Conservation (phyloP, 2,797 vertebrate genomes). For the Phaenicophaeus curvirostris region DNA sequence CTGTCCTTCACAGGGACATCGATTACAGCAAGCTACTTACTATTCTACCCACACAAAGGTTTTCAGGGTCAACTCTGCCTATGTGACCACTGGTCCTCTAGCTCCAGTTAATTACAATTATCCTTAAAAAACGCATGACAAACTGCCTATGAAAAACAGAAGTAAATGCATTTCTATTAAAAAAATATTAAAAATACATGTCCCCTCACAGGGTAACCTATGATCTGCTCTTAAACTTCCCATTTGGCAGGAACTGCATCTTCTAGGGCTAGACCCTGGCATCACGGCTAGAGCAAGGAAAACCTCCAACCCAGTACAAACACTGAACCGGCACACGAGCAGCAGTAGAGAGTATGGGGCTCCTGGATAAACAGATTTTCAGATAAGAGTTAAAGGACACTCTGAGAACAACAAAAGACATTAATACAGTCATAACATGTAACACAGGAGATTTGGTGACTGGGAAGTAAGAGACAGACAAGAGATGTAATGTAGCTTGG, state of each 20-base stretch:
- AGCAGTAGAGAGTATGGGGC: not conserved
- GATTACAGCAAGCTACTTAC: not conserved
- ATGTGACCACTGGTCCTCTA: not conserved
- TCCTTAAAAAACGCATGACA: not conserved
- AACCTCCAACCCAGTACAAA: not conserved
- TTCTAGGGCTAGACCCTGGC: not conserved
- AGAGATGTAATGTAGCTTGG: not conserved
- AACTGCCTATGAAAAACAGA: not conserved
- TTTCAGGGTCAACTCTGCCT: not conserved
- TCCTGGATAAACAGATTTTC: not conserved
- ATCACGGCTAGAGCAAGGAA: not conserved
- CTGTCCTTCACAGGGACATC: not conserved
- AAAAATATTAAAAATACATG: not conserved
- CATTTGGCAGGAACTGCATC: not conserved
- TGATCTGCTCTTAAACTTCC: not conserved
- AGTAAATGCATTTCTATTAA: not conserved
- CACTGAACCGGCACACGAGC: not conserved
- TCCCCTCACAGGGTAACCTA: not conserved
- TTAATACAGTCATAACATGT: not conserved
- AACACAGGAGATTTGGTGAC: not conserved
- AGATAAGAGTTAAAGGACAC: not conserved
- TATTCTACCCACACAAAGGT: not conserved
- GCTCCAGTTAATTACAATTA: not conserved
- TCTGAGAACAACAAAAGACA: not conserved
- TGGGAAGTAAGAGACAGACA: not conserved